A percentile compares a stretch with the other conserved stretches of the same genome.
Evolutionary conservation across 2,888 invertebrate genomes (phyloP).

Genomic region (Galeopsomyia nigrocyanea): DNA sequence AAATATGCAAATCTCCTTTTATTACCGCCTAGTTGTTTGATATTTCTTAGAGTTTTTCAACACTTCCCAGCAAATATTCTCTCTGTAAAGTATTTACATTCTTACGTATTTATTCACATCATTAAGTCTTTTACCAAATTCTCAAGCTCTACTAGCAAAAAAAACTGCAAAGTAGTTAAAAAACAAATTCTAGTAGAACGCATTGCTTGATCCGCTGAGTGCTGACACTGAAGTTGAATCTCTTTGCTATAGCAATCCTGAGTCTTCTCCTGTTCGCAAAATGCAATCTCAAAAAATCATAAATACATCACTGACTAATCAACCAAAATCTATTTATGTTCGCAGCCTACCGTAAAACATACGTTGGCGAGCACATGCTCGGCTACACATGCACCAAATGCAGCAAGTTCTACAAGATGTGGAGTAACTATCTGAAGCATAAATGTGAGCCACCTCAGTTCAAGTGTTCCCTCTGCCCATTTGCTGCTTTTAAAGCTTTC

Average conservation of each 20-base stretch:
- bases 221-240: slow-evolving; percentile 17
- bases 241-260: slow-evolving; percentile 2
- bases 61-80: too few species aligned
- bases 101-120: too few species aligned
- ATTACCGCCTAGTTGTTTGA: too few species aligned
- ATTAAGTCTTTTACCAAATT: too few species aligned
- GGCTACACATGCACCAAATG: slow-evolving; percentile 68
- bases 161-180: slow-evolving; percentile 24
- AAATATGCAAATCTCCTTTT: too few species aligned
- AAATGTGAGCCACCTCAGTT: slow-evolving; percentile 68
- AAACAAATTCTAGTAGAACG: slow-evolving; percentile 13
- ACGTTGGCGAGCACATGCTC: slow-evolving; percentile 67
- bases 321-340: slow-evolving; percentile 54
- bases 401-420: slow-evolving; percentile 69
- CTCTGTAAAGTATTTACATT: too few species aligned
- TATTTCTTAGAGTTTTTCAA: too few species aligned
- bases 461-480: slow-evolving; percentile 66
- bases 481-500: slow-evolving; percentile 68
- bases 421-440: slow-evolving; percentile 68
- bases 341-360: slow-evolving; percentile 68
- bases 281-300: neutral
- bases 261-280: slow-evolving; percentile 18
- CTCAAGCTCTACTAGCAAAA: neutral
- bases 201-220: slow-evolving; percentile 41
- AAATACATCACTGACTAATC: slow-evolving; percentile 2